Evolutionary conservation across 2,113 vertebrate species (phyloP), one percentile per base, ranked within the genome.

Genomic region (Mugil cephalus): DNA sequence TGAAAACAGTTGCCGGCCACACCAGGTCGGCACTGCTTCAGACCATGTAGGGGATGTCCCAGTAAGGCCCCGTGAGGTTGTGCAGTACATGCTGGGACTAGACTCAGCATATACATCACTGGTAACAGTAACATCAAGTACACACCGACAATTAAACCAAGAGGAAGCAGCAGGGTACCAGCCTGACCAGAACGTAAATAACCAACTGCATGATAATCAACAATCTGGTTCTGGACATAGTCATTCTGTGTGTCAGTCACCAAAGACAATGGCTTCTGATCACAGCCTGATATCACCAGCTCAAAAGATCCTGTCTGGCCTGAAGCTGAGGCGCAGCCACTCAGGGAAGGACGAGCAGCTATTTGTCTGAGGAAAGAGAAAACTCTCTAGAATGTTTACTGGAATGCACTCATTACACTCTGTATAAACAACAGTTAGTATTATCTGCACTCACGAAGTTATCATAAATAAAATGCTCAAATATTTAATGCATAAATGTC

Each of bases 271-370:
- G 34, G 74, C 71, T 17, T 12, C 53, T 1, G 91, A 91, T 18
- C 73, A 87, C 52, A 80, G 53, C 43, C 21, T 82, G 54, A 79
- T 50, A n/a, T 81, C 80, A 21, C 88, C 86, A 0, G 85, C 92
- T 8, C 89, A 93, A 21, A 93, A 89, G 72, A 87, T 93, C 65
- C 88, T 93, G 63, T 93, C 91, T 4, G 91, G 93, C 38, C 77
- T 93, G 52, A 94, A 91, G 58, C 84, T 93, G 36, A 90, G 85
- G 52, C 85, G 90, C 39, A 86, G 89, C 47, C 78, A 89, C 58
- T 93, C 89, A 7, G 91, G 87, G 43, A 92, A 86, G 56, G 91
- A 89, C 3, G 90, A 93, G 74, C 89, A 93, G 74, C 86, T 94
- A n/a, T 95, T 93, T 85, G 93, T 94, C 52, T 93, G 66, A 93